Percentiles rank a stretch among this genome's conserved stretches.
These are phyloP conservation scores for Philaenus spumarius DNA, from an alignment of 1,140 invertebrate species.

Conservation along the genomic window DNA sequence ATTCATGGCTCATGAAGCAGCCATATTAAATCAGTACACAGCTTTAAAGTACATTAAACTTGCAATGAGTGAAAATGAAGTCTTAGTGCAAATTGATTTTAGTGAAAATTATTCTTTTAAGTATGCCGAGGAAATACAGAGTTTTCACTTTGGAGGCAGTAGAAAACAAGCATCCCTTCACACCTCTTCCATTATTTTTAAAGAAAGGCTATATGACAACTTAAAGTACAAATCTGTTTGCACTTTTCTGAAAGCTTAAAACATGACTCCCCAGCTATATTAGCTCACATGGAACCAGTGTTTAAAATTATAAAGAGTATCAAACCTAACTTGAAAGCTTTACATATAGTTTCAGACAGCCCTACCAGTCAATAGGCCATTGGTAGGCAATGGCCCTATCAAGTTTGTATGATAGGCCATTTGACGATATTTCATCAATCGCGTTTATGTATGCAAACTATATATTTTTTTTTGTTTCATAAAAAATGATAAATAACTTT, in stretches of 20 bases:
- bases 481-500: too few relatives aligned
- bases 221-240: constrained; percentile 33
- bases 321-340: neutral
- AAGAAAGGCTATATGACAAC: neutral
- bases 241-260: constrained; percentile 35
- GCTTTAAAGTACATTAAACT: too few relatives aligned
- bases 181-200: constrained; percentile 33
- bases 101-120: too few relatives aligned
- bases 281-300: constrained; percentile 34
- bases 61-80: constrained; percentile 36
- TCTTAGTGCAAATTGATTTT: too few relatives aligned
- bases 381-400: too few relatives aligned
- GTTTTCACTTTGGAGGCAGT: constrained; percentile 33
- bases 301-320: constrained; percentile 16
- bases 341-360: constrained; percentile 15
- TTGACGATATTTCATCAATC: too few relatives aligned
- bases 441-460: too few relatives aligned
- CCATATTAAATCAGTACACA: constrained; percentile 34
- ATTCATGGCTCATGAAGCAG: constrained; percentile 14
- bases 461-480: too few relatives aligned
- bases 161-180: constrained; percentile 33
- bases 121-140: too few relatives aligned
- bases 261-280: constrained; percentile 35
- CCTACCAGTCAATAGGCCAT: constrained; percentile 20
- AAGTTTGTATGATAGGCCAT: too few relatives aligned